Evolutionary conservation across 2,888 invertebrate species (phyloP), one percentile per base, ranked within the genome.

Genomic region (Hypselothyrea guttata): DNA sequence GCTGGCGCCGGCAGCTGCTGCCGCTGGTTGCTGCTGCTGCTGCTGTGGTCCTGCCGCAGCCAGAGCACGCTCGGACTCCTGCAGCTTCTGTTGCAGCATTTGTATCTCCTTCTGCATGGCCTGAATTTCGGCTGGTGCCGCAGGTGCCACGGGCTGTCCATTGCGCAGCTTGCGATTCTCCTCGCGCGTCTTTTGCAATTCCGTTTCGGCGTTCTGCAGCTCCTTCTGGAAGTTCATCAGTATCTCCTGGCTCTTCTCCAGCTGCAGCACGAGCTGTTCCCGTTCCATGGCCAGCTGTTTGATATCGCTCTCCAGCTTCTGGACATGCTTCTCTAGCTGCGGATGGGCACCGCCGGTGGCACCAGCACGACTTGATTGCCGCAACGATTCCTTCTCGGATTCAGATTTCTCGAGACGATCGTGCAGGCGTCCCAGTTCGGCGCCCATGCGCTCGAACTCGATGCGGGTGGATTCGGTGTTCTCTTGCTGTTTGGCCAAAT

Each of bases 191-290:
- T 94, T 93, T 86, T 96, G 95, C 64, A 96, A 90, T 87, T 96
- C 96, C 37, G 94, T 92, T 90, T 96, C 97, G 73, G 95, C 94
- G 71, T 94, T 93, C 72, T 95, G 96, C 46, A 97, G 89, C 87
- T 97, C 97, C 88, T 96, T 94, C 89, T 97, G 97, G 95, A 97
- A 97, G 90, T 96, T 96, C 90, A 97, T 94, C 57, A 97, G 91
- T 93, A 97, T 96, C 77, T 97, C 96, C 89, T 97, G 97, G 35
- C 96, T 96, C 90, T 97, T 97, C 89, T 97, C 97, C 87, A 97
- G 89, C 88, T 97, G 97, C 69, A 95, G 93, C 1, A 97, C 96
- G 65, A 97, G 90, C 89, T 97, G 97, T 88, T 97, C 97, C 44
- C 90, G 75, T 88, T 97, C 97, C 69, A 95, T 93, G 12, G 95